Evolutionary conservation across 2,888 invertebrate genomes (phyloP).

Genomic region (Mantis religiosa): DNA sequence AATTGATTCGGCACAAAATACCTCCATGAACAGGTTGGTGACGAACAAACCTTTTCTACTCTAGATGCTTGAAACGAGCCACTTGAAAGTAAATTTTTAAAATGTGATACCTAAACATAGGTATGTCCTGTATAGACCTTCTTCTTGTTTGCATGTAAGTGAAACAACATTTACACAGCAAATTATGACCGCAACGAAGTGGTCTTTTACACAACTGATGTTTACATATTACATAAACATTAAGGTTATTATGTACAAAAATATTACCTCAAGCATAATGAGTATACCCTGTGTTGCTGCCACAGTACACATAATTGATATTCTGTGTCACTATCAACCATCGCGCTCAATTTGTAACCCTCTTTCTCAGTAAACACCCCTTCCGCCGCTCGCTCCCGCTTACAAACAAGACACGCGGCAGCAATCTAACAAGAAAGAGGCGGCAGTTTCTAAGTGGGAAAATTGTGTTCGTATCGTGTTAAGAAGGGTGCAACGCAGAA

Average conservation of each 20-base stretch:
- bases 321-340: background rate
- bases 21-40: background rate
- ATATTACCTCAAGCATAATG: background rate
- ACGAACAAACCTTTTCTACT: no score
- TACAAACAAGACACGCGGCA: background rate
- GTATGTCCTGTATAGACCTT: background rate
- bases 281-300: background rate
- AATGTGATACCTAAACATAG: background rate
- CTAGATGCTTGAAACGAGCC: no score
- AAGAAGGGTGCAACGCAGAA: no score
- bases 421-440: background rate
- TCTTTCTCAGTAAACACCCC: background rate
- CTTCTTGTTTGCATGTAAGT: background rate
- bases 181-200: background rate
- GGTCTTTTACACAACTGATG: background rate
- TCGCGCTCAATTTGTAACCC: background rate
- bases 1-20: background rate
- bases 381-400: background rate
- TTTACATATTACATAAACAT: background rate
- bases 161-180: background rate
- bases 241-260: background rate
- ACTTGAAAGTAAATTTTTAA: background rate
- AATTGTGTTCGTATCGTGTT: no score
- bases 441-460: no score
- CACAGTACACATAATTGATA: background rate